Evolutionary conservation across 1,140 invertebrate species (phyloP).

Genomic region (Pseudomyrmex dendroicus): DNA sequence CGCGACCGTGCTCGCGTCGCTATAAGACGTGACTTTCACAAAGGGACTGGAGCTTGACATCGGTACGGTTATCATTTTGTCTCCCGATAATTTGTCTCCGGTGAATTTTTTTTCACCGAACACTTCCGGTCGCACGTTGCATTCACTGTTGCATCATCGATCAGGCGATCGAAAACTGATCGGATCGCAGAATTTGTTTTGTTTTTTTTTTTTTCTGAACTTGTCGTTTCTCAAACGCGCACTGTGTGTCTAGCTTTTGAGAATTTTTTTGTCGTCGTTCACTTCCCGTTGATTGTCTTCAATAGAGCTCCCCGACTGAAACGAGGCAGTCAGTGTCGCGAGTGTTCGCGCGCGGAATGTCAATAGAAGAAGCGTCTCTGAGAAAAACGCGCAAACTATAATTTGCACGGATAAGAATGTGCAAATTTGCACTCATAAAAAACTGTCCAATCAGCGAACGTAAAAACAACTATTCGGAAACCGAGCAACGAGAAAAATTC

Average conservation of each 20-base stretch:
- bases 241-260: too few relatives aligned
- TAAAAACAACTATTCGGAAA: not conserved
- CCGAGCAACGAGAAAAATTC: too few relatives aligned
- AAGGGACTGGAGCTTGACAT: slow-evolving; percentile 82
- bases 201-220: too few relatives aligned
- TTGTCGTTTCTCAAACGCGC: too few relatives aligned
- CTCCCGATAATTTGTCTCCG: not conserved
- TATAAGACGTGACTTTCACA: slow-evolving; percentile 80
- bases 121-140: slow-evolving; percentile 5
- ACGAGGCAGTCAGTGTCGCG: too few relatives aligned
- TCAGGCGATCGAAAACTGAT: not conserved
- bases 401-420: not conserved
- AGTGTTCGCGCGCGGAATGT: not conserved
- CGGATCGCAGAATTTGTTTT: too few relatives aligned
- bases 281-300: not conserved
- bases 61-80: slow-evolving; percentile 82
- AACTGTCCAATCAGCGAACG: not conserved
- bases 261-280: not conserved
- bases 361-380: not conserved
- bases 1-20: slow-evolving; percentile 80
- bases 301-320: not conserved
- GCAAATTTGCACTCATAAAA: not conserved
- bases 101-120: not conserved
- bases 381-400: not conserved
- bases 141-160: slow-evolving; percentile 21